Evolutionary conservation across 2,888 invertebrate species (phyloP).

Genomic region (Xestoiulus laeticollis): DNA sequence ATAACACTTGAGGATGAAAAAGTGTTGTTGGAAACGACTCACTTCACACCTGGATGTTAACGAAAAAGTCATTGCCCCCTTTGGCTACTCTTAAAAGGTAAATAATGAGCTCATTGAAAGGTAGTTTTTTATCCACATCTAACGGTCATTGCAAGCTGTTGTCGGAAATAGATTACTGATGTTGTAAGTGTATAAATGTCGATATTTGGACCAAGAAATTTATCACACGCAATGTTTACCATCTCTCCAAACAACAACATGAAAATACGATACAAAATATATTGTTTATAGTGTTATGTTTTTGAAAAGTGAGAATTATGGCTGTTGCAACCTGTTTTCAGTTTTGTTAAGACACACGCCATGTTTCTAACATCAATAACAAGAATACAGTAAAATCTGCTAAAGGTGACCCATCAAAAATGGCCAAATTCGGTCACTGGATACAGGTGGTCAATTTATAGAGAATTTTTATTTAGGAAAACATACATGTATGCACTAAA

Average conservation of each 20-base stretch:
- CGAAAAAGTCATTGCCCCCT: background rate
- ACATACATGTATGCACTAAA: no score
- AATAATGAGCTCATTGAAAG: background rate
- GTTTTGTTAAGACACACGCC: no score
- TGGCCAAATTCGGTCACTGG: no score
- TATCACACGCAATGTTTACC: background rate
- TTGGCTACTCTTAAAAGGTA: background rate
- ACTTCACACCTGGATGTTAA: conserved; percentile 22
- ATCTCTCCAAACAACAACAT: background rate
- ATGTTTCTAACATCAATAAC: no score
- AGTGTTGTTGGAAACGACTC: background rate
- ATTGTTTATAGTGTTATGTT: background rate
- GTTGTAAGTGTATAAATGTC: background rate
- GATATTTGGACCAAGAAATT: background rate
- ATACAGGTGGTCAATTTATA: no score
- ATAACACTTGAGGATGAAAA: background rate
- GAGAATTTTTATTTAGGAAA: no score
- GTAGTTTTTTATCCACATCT: background rate
- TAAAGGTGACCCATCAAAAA: no score
- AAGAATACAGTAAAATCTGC: no score
- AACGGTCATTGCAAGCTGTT: background rate
- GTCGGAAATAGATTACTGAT: background rate
- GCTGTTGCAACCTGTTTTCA: no score
- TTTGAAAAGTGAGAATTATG: background rate
- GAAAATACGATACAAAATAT: no score